phyloP scores from a whole-genome alignment of 2,888 invertebrate species.

The Hanleya hanleyi region DNA sequence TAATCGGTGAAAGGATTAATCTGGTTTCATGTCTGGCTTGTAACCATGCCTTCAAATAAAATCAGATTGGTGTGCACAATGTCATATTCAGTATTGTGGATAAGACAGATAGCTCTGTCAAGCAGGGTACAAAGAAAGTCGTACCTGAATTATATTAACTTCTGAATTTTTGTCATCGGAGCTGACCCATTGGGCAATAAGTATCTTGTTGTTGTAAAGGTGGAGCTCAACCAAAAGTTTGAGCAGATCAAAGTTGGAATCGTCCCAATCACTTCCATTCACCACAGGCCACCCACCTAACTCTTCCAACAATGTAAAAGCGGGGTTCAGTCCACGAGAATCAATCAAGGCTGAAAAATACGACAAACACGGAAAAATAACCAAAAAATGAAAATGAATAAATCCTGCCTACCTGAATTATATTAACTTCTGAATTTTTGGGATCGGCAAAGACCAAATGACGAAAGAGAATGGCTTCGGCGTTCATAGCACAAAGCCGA shows the following conservation, averaged over 20 bases:
- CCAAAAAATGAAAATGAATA: neutral
- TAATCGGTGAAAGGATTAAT: too few species aligned
- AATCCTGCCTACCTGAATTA: slow-evolving; percentile 90
- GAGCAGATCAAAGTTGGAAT: slow-evolving; percentile 73
- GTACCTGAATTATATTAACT: slow-evolving; percentile 90
- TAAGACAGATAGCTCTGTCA: too few species aligned
- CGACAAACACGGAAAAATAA: neutral
- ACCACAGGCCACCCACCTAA: slow-evolving; percentile 91
- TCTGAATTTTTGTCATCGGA: slow-evolving; percentile 95
- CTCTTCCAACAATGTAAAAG: slow-evolving; percentile 80
- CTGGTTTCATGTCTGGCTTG: too few species aligned
- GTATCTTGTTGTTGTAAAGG: slow-evolving; percentile 82
- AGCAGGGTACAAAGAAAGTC: too few species aligned
- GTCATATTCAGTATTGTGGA: too few species aligned
- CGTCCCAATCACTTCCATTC: slow-evolving; percentile 77
- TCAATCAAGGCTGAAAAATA: slow-evolving; percentile 76
- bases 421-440: slow-evolving; percentile 91
- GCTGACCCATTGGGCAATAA: slow-evolving; percentile 78
- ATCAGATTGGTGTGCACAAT: too few species aligned
- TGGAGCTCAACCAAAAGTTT: slow-evolving; percentile 79
- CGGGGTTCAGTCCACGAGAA: slow-evolving; percentile 82
- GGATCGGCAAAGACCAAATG: slow-evolving; percentile 87
- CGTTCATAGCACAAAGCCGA: slow-evolving; percentile 82
- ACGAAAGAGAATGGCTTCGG: slow-evolving; percentile 72
- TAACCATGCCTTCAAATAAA: too few species aligned